These are phyloP conservation scores for Clupea harengus DNA, from an alignment of 2,113 vertebrate species.

Conservation along the genomic window DNA sequence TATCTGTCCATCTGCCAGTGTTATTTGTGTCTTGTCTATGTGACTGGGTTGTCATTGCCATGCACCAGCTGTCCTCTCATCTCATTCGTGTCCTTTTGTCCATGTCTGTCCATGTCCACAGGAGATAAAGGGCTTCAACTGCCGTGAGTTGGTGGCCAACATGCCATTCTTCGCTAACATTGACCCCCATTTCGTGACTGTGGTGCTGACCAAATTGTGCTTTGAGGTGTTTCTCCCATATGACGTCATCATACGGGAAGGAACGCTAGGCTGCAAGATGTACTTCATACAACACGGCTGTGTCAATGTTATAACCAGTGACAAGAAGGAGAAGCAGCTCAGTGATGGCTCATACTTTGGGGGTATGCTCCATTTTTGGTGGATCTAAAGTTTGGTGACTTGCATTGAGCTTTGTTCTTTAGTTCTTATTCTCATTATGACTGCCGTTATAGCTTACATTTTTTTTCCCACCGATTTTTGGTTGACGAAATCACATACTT, in stretches of 20 bases:
- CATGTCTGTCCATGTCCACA: slow-evolving; percentile 50
- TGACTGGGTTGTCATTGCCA: not conserved
- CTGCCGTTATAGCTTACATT: too few relatives aligned
- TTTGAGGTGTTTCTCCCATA: slow-evolving; percentile 94
- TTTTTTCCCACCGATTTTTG: too few relatives aligned
- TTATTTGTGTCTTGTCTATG: not conserved
- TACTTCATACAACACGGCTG: slow-evolving; percentile 97
- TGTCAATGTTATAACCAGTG: slow-evolving; percentile 86
- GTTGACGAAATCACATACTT: too few relatives aligned
- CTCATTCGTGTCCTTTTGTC: not conserved
- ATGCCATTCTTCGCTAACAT: slow-evolving; percentile 97
- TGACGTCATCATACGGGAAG: slow-evolving; percentile 90
- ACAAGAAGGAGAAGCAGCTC: slow-evolving; percentile 85
- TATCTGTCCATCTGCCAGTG: not conserved
- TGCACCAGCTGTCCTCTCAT: not conserved
- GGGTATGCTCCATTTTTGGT: slow-evolving; percentile 70
- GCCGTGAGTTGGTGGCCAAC: slow-evolving; percentile 89
- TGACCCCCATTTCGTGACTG: slow-evolving; percentile 95
- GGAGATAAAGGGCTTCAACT: slow-evolving; percentile 98
- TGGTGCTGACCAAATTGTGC: slow-evolving; percentile 89
- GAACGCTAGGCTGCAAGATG: slow-evolving; percentile 94
- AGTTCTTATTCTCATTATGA: too few relatives aligned
- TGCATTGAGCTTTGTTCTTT: not conserved
- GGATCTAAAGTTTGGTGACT: not conserved
- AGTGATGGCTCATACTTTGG: slow-evolving; percentile 95